A percentile compares a stretch with the other conserved stretches of the same genome.
These are phyloP conservation scores for Acropternis orthonyx DNA, from an alignment of 2,797 vertebrate species.

Conservation along the genomic window DNA sequence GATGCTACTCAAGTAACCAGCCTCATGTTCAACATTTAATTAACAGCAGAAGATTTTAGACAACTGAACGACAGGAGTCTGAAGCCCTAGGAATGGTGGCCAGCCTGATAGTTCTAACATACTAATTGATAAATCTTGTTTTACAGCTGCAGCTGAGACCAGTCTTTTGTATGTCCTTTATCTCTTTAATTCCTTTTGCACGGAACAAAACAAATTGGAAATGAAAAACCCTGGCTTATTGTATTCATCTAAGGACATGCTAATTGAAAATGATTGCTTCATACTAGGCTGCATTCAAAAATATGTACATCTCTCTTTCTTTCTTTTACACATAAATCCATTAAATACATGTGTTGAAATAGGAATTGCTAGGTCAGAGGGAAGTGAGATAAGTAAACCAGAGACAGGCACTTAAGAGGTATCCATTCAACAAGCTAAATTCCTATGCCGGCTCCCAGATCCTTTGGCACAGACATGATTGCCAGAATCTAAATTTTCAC, in stretches of 20 bases:
- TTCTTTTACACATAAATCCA: slow-evolving; percentile 20
- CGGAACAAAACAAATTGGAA: slow-evolving; percentile 46
- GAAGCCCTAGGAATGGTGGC: slow-evolving; percentile 17
- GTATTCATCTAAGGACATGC: slow-evolving; percentile 55
- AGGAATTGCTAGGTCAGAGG: slow-evolving; percentile 8
- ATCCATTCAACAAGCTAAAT: background rate
- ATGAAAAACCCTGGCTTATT: slow-evolving; percentile 65
- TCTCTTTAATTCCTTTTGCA: slow-evolving; percentile 61
- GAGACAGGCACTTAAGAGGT: background rate
- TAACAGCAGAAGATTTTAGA: slow-evolving; percentile 39
- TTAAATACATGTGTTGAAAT: slow-evolving; percentile 15
- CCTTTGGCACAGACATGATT: background rate
- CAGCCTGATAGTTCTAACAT: slow-evolving; percentile 22
- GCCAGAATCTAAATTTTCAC: background rate
- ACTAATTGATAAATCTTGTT: slow-evolving; percentile 45
- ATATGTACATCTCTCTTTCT: slow-evolving; percentile 25
- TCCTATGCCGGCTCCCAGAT: background rate
- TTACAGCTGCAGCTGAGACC: slow-evolving; percentile 59
- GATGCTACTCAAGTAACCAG: slow-evolving; percentile 2
- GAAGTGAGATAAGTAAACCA: slow-evolving; percentile 20
- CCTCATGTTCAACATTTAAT: slow-evolving; percentile 26
- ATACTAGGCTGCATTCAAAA: slow-evolving; percentile 38
- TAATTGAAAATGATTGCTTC: slow-evolving; percentile 67
- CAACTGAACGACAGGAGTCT: background rate
- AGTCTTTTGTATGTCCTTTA: slow-evolving; percentile 58